Evolutionary conservation across 2,888 invertebrate genomes (phyloP).

Genomic region (Campoletis raptor): DNA sequence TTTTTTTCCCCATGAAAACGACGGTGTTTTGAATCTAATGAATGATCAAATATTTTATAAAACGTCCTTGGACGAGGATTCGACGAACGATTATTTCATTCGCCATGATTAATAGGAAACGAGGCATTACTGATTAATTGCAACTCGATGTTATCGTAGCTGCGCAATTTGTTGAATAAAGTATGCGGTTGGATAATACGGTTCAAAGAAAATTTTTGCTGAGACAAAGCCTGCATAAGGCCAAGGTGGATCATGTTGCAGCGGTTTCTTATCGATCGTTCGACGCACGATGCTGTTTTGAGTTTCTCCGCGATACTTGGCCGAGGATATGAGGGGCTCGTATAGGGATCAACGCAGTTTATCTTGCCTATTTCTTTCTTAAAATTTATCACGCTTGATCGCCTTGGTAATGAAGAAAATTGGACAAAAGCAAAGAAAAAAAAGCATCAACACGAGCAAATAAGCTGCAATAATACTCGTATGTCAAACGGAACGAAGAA

Average conservation of each 20-base stretch:
- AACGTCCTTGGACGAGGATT: too few relatives aligned
- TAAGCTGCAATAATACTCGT: constrained; percentile 39
- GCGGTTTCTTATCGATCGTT: constrained; percentile 58
- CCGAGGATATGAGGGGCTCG: constrained; percentile 22
- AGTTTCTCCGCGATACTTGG: not conserved
- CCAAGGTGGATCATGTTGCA: constrained; percentile 53
- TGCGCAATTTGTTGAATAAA: not conserved
- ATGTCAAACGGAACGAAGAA: constrained; percentile 18
- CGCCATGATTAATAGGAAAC: constrained; percentile 35
- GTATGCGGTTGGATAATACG: not conserved
- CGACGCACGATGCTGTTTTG: constrained; percentile 42
- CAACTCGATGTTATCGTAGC: constrained; percentile 27
- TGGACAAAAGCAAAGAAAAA: not conserved
- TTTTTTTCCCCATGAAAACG: not conserved
- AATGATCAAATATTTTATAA: too few relatives aligned
- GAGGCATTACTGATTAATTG: constrained; percentile 42
- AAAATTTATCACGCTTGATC: constrained; percentile 8
- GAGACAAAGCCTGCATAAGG: constrained; percentile 13
- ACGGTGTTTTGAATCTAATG: too few relatives aligned
- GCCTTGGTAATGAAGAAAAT: constrained; percentile 5
- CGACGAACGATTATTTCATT: constrained; percentile 24
- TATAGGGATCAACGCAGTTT: constrained; percentile 16
- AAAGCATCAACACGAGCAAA: not conserved
- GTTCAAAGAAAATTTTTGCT: constrained; percentile 11
- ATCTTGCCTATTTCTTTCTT: constrained; percentile 24